Base-by-base conservation (phyloP, 2,888 invertebrate species). In the Diloba caeruleocephala region DNA sequence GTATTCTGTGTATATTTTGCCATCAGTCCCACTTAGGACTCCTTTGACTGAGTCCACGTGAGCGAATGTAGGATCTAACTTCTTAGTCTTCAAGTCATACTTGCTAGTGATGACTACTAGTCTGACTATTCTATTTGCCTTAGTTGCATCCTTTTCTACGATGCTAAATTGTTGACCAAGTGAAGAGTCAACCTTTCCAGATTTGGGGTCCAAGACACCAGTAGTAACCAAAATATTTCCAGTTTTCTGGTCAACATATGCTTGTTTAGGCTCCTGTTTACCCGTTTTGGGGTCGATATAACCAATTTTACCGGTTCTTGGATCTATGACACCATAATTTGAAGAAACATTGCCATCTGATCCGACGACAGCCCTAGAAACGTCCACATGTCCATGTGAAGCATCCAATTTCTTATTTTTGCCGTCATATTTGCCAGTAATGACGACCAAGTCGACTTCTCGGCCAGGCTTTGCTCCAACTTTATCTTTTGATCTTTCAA, bases 191-290 rank as follows among this genome's bases (percentile, higher is more conserved):
- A 94, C 84, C 78, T 96, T 95, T 1, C 96, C 96, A 0, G 96
- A 95, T 69, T 94, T 94, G 0, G 96, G 96, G 83, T 96, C 95
- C 1, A 93, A 76, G 2, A 96, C 95, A 14, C 95, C 95, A 8
- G 94, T 94, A 1, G 95, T 93, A 7, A 96, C 90, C 14, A 95
- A 92, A 45, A 96, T 88, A 69, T 96, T 96, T 10, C 96, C 96
- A 6, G 96, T 96, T 74, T 95, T 94, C n/a, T 94, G 93, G 74
- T 96, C 96, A n/a, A 96, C 92, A 73, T 95, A 95, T 1, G 96
- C 96, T 80, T 95, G 95, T 79, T 94, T 94, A 2, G 94, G 89
- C 69, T 96, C 95, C 63, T 92, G 94, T 76, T 96, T 95, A 14
- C 96, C 96, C 0, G 95, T 94, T 69, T 95, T 94, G 2, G 95